Percentiles rank a stretch among this genome's conserved stretches.
Evolutionary conservation across 2,888 invertebrate genomes (phyloP).

Genomic region (Morpho deidamia): DNA sequence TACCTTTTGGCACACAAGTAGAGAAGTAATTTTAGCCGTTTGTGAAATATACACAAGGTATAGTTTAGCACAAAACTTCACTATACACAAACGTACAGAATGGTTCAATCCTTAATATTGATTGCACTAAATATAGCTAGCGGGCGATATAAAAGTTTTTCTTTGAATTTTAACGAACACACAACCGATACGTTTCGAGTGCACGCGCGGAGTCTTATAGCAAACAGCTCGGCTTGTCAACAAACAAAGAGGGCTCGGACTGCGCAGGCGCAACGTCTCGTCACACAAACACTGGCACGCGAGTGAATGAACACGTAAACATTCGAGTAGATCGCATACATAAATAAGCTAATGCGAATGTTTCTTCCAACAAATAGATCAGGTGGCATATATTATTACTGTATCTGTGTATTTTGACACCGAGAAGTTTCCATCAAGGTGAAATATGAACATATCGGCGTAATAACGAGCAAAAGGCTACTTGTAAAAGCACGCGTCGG

Average conservation of each 20-base stretch:
- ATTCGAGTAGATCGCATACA: constrained; percentile 35
- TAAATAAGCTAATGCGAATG: constrained; percentile 19
- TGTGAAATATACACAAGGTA: constrained; percentile 42
- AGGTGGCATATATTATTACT: constrained; percentile 1
- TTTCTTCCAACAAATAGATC: constrained; percentile 17
- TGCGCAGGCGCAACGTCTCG: constrained; percentile 61
- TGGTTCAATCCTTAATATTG: constrained; percentile 40
- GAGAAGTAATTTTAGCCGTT: constrained; percentile 57
- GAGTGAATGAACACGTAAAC: constrained; percentile 72
- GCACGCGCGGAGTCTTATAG: constrained; percentile 40
- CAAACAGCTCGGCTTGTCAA: constrained; percentile 65
- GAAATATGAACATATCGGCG: not conserved
- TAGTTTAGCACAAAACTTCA: constrained; percentile 33
- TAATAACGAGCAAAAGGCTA: not conserved
- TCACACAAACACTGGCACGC: constrained; percentile 48
- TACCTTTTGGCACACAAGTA: constrained; percentile 63
- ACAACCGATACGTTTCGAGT: constrained; percentile 47
- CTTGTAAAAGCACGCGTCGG: too few relatives aligned
- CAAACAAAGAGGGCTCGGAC: constrained; percentile 72
- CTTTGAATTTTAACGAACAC: constrained; percentile 9
- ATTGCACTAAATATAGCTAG: constrained; percentile 64
- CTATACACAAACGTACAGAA: constrained; percentile 48
- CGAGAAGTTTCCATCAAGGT: constrained; percentile 24
- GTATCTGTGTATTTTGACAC: constrained; percentile 17
- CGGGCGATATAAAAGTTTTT: constrained; percentile 30